phyloP scores from a whole-genome alignment of 2,113 vertebrate genomes.

The Ctenodactylus gundi region DNA sequence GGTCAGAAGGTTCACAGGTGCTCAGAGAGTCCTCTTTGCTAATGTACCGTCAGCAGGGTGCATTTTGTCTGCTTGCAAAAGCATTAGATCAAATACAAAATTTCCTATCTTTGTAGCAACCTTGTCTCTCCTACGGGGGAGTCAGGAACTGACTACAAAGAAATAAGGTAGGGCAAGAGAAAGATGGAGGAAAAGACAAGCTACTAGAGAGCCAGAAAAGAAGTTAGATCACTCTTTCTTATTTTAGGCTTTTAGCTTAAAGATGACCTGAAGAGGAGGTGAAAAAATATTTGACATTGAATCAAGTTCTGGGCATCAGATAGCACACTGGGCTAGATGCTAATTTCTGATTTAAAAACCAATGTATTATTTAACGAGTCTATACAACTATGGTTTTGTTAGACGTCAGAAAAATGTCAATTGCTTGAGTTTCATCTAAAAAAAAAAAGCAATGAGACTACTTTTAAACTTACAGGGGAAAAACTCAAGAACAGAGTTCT shows the following conservation, averaged over 20 bases:
- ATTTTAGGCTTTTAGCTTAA: neutral
- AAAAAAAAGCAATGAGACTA: neutral
- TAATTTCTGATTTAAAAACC: slow-evolving; percentile 18
- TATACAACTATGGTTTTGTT: neutral
- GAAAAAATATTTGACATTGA: neutral
- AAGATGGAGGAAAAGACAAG: neutral
- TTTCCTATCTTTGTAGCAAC: neutral
- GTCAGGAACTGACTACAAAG: neutral
- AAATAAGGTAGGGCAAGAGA: neutral
- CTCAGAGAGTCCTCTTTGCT: neutral
- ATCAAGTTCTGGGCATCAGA: neutral
- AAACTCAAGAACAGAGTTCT: neutral
- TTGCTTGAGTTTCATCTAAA: neutral
- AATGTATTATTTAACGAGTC: neutral
- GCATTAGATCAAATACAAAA: neutral
- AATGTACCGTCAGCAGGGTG: rapidly evolving
- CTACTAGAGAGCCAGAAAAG: neutral
- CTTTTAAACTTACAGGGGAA: neutral
- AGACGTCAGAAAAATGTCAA: neutral
- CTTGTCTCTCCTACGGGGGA: neutral
- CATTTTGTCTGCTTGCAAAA: neutral
- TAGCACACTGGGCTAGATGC: neutral
- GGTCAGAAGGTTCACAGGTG: neutral
- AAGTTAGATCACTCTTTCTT: neutral
- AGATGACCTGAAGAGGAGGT: neutral